Base-by-base conservation (phyloP, 35 echinoderm and acorn worm genomes). In the Diadema setosum region DNA sequence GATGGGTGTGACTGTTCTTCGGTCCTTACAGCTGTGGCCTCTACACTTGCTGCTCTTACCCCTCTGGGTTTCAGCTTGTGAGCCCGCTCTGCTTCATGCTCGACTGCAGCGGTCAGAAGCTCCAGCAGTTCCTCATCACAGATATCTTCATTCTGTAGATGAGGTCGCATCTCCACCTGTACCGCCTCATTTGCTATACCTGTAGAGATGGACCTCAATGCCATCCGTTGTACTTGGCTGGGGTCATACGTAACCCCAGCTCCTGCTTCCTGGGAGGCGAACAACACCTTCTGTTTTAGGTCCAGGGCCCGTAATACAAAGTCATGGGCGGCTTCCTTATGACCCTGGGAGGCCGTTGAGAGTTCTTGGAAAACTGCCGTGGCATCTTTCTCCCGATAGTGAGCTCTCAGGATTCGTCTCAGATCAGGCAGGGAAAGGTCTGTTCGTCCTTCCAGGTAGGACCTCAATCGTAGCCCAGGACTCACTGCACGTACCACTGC, bases 71-170 rank as follows among this genome's bases (percentile, higher is more conserved):
- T 25, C n/a, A 26, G 4, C 35, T 86, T 86, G 40, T 39, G 29
- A 5, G 23, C 39, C 23, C 58, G 7, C 32, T 87, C 56, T 5
- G 3, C 29, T 34, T 87, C 67, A 3, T 29, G 4, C 18, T 4
- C 11, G 5, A 24, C 32, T 12, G 45, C 75, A 20, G 15, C 30
- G 29, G 73, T 81, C 0, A 85, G 27, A 15, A 69, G 21, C 20
- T 92, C 90, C 55, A 92, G 26, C 14, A 92, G 11, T 14, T 42
- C 70, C 42, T 92, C 90, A 82, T 92, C 90, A 21, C 83, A 42
- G n/a, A 52, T n/a, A n/a, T 52, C 48, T 52, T 52, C 48, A 52
- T 52, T 52, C n/a, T 52, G 48, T 11, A 52, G 48, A 52, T 11
- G 48, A n/a, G 48, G 48, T n/a, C n/a, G n/a, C n/a, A n/a, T n/a